A percentile compares a stretch with the other conserved stretches of the same genome.
Conservation (phyloP, 2,888 invertebrate genomes). For the Helleia helle region DNA sequence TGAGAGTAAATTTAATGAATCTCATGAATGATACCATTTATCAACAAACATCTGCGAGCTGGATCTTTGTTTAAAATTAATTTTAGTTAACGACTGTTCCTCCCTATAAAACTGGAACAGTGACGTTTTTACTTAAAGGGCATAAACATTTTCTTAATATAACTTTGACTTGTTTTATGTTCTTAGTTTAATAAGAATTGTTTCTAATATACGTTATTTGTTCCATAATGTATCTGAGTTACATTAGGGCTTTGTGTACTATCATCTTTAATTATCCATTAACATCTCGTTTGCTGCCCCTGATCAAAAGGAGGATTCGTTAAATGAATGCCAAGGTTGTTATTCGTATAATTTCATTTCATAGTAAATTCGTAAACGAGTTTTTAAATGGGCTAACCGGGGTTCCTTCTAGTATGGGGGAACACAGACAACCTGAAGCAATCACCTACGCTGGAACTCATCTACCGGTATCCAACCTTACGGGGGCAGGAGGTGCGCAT, state of each 20-base stretch:
- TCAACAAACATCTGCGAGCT: constrained; percentile 58
- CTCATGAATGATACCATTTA: constrained; percentile 36
- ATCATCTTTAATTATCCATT: neutral
- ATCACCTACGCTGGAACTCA: too few species aligned
- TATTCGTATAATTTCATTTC: too few species aligned
- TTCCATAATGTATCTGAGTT: neutral
- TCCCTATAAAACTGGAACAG: constrained; percentile 44
- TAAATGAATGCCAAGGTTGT: too few species aligned
- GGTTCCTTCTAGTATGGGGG: too few species aligned
- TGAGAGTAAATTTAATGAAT: constrained; percentile 23
- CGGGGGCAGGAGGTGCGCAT: too few species aligned
- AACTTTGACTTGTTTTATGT: constrained; percentile 8
- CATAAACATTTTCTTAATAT: constrained; percentile 15
- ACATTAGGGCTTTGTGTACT: neutral
- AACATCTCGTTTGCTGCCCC: neutral
- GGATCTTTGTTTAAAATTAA: constrained; percentile 49
- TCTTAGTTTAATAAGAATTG: neutral
- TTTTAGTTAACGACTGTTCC: constrained; percentile 44
- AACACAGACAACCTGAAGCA: too few species aligned
- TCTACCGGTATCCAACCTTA: too few species aligned
- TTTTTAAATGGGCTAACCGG: too few species aligned
- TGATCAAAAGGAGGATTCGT: too few species aligned
- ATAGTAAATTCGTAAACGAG: too few species aligned
- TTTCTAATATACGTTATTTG: neutral
- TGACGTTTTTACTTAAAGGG: constrained; percentile 20